Conservation (phyloP, 2,797 vertebrate genomes). For the Labeo calbasu region DNA sequence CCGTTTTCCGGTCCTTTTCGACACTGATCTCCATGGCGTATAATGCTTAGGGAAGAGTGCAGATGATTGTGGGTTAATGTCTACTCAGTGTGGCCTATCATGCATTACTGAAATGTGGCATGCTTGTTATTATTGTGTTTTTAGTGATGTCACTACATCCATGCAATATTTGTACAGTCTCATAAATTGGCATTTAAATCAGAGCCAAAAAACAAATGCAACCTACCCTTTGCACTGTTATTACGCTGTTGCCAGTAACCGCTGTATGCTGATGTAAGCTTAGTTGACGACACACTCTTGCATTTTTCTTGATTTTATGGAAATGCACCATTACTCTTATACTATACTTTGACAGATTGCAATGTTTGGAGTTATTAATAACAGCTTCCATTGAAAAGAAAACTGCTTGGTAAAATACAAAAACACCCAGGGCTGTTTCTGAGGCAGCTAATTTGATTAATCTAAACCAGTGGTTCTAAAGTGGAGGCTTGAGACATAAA, state of each 20-base stretch:
- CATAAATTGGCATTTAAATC: slow-evolving; percentile 10
- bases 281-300: slow-evolving; percentile 10
- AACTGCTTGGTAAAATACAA: not conserved
- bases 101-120: slow-evolving; percentile 52
- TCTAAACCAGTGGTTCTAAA: slow-evolving; percentile 19
- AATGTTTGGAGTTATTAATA: not conserved
- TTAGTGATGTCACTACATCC: slow-evolving; percentile 21
- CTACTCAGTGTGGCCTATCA: slow-evolving; percentile 44
- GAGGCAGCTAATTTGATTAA: not conserved
- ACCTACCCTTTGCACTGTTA: slow-evolving; percentile 41
- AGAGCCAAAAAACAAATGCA: slow-evolving; percentile 33
- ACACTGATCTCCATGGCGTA: slow-evolving; percentile 99
- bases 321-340: not conserved
- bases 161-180: slow-evolving; percentile 20
- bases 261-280: slow-evolving; percentile 18
- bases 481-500: not conserved
- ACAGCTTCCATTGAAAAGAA: not conserved
- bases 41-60: slow-evolving; percentile 84
- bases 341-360: not conserved
- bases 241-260: slow-evolving; percentile 28
- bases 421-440: slow-evolving; percentile 1
- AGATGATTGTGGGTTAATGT: slow-evolving; percentile 65
- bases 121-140: slow-evolving; percentile 41
- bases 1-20: slow-evolving; percentile 93
- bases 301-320: slow-evolving; percentile 17